Base-by-base conservation (phyloP, 2,113 vertebrate genomes). In the Mus pahari region DNA sequence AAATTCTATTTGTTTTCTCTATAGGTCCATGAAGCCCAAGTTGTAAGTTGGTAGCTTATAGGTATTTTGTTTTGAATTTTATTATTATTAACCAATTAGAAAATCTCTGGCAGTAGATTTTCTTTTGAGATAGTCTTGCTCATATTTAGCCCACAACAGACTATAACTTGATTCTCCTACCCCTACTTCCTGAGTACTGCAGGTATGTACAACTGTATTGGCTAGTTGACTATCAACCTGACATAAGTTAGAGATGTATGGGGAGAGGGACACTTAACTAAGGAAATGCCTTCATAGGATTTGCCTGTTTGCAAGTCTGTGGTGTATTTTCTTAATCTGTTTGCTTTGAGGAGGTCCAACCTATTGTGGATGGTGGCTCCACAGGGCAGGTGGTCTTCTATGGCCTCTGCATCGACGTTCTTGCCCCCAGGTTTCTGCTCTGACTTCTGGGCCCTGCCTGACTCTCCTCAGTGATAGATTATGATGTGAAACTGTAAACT, bases 31-130 rank as follows among this genome's bases (percentile, higher is more conserved):
- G 70, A 89, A 86, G 14, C 73, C 86, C n/a, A 81, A 64, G 75
- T 31, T 66, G 53, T 4, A 84, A 87, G 88, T 16, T 60, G n/a
- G 66, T 24, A 89, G 48, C 11, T 48, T 89, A 42, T 13, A 89
- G n/a, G 60, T 92, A n/a, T 92, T 96, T 74, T 64, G 77, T n/a
- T 86, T 86, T 96, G 48, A 89, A 83, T 84, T 90, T 89, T 86
- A 87, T 75, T 96, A 94, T 83, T 83, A 90, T 79, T 48, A 87
- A 87, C 71, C 19, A 64, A 89, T 42, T 71, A 58, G 53, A 36
- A 84, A 86, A 89, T 31, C 33, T 70, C 77, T 33, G 24, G 71
- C 75, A 84, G 39, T 19, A 45, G 20, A 64, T 78, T 84, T 89
- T 71, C 70, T 74, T 62, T 77, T 62, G 28, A 48, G 53, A 36